Percentiles rank a stretch among this genome's conserved stretches.
phyloP scores from a whole-genome alignment of 2,888 invertebrate genomes.

The Platycheirus rosarum region DNA sequence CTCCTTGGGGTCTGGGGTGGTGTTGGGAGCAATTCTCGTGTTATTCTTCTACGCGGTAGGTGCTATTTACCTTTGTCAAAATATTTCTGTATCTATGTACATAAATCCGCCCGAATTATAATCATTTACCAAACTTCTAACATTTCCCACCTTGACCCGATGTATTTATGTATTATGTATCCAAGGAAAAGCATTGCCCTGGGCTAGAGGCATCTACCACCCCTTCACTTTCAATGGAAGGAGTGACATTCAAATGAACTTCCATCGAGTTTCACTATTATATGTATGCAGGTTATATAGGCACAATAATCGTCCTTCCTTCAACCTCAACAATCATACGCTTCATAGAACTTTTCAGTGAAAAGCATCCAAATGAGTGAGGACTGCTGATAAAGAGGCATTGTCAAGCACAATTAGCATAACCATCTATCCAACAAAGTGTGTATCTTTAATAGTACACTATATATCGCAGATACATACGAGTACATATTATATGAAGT shows the following conservation, averaged over 20 bases:
- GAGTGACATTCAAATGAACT: not conserved
- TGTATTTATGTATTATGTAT: too few relatives aligned
- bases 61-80: constrained; percentile 14
- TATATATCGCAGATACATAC: not conserved
- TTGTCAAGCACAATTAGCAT: constrained; percentile 23
- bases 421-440: constrained; percentile 1
- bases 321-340: constrained; percentile 7
- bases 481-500: not conserved
- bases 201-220: not conserved
- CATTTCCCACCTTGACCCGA: constrained; percentile 20
- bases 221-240: not conserved
- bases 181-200: not conserved
- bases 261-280: constrained; percentile 11
- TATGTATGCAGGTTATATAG: constrained; percentile 2
- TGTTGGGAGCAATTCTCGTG: not conserved
- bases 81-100: constrained; percentile 12
- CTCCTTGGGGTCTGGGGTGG: not conserved
- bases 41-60: constrained; percentile 3
- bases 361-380: constrained; percentile 23
- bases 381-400: constrained; percentile 39
- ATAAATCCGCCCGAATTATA: constrained; percentile 19
- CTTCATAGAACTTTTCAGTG: constrained; percentile 19
- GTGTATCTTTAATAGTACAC: constrained; percentile 1
- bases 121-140: constrained; percentile 19
- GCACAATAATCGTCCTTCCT: not conserved